phyloP scores from a whole-genome alignment of 2,888 invertebrate species.

The Syrphus vitripennis region DNA sequence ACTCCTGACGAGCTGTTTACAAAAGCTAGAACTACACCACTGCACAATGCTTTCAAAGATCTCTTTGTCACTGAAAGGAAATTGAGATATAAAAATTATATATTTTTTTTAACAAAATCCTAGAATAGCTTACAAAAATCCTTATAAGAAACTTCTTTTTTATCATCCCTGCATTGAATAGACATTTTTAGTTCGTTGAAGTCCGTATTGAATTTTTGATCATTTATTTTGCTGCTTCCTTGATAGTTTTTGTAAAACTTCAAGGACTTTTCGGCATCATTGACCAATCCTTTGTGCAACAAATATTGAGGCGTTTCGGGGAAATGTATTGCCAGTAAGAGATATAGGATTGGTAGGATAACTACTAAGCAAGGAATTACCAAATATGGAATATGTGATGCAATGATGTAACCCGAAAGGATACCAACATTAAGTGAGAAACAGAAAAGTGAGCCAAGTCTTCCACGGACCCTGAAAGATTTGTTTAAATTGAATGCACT shows the following conservation, averaged over 20 bases:
- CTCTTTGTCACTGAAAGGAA: constrained; percentile 73
- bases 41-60: constrained; percentile 75
- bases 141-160: constrained; percentile 62
- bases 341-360: constrained; percentile 75
- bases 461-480: constrained; percentile 77
- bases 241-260: constrained; percentile 76
- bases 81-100: not conserved
- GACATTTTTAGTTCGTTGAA: constrained; percentile 75
- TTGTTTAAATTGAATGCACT: not conserved
- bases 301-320: constrained; percentile 78
- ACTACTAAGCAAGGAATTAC: constrained; percentile 76
- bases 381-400: constrained; percentile 76
- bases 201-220: constrained; percentile 69
- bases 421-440: constrained; percentile 77
- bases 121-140: constrained; percentile 76
- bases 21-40: constrained; percentile 73
- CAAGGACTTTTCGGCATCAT: constrained; percentile 75
- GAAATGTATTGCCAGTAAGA: constrained; percentile 73
- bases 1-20: constrained; percentile 77
- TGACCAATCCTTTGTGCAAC: constrained; percentile 70
- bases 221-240: constrained; percentile 72
- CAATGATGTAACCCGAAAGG: constrained; percentile 76
- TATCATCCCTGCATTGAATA: constrained; percentile 67
- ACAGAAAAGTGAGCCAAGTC: constrained; percentile 76
- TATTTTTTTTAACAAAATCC: too few relatives aligned